Evolutionary conservation across 2,113 vertebrate species (phyloP).

Genomic region (Corynorhinus townsendii): DNA sequence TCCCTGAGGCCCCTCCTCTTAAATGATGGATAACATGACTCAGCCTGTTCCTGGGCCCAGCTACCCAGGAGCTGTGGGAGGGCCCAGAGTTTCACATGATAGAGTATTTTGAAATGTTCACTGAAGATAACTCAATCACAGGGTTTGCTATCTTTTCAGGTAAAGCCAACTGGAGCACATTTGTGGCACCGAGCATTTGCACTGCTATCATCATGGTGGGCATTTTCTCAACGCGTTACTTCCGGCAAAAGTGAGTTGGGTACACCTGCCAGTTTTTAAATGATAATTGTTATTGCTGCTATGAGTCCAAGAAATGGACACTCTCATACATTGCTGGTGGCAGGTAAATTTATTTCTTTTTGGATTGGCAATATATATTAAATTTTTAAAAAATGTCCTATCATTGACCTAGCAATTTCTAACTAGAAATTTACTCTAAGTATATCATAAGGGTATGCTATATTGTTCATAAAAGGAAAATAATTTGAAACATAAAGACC

Average conservation of each 20-base stretch:
- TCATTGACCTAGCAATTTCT: background rate
- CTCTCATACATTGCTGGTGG: background rate
- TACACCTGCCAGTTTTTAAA: background rate
- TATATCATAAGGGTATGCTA: background rate
- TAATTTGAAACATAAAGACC: background rate
- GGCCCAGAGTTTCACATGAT: background rate
- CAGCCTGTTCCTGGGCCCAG: background rate
- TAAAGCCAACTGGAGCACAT: constrained; percentile 10
- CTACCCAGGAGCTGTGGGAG: background rate
- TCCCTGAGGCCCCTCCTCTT: background rate
- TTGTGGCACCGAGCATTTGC: constrained; percentile 52
- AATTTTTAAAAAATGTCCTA: background rate
- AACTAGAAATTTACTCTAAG: background rate
- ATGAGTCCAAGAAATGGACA: background rate
- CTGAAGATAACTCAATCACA: background rate
- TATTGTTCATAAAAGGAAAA: constrained; percentile 6
- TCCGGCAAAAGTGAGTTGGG: constrained; percentile 78
- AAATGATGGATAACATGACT: background rate
- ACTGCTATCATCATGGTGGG: constrained; percentile 56
- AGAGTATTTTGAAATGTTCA: background rate
- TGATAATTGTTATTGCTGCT: background rate
- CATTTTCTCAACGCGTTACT: constrained; percentile 42
- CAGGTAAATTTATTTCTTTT: background rate
- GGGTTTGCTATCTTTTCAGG: constrained; percentile 49
- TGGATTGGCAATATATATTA: background rate